These are phyloP conservation scores for Agelas oroides DNA, from an alignment of 37 sponge, comb jelly and placozoan species.

Conservation along the genomic window DNA sequence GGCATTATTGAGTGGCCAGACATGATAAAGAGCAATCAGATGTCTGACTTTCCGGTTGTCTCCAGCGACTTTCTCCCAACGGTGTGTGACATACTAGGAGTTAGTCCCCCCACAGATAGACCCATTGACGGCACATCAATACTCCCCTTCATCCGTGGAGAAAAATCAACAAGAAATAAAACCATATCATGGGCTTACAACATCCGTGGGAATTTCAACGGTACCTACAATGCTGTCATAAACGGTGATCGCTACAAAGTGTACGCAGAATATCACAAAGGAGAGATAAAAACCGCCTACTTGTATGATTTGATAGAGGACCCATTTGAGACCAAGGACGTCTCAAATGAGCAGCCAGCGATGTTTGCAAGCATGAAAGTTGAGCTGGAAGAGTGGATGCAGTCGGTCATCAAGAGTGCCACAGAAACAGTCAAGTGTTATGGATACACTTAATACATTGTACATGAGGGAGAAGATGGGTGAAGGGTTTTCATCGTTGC, in stretches of 20 bases:
- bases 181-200: slow-evolving; percentile 61
- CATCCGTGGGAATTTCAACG: slow-evolving; percentile 48
- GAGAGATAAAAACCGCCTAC: slow-evolving; percentile 13
- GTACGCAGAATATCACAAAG: slow-evolving; percentile 29
- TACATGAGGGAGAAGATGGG: too few relatives aligned
- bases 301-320: slow-evolving; percentile 56
- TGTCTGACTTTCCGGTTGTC: slow-evolving; percentile 50
- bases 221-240: slow-evolving; percentile 42
- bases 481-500: too few relatives aligned
- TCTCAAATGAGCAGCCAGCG: slow-evolving; percentile 1
- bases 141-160: slow-evolving; percentile 45
- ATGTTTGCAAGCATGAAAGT: not conserved
- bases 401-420: slow-evolving; percentile 56
- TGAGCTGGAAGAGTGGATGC: slow-evolving; percentile 44
- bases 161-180: slow-evolving; percentile 5
- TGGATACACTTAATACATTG: not conserved
- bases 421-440: slow-evolving; percentile 37
- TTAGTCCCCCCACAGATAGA: slow-evolving; percentile 22
- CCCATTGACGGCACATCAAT: slow-evolving; percentile 75
- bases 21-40: slow-evolving; percentile 34
- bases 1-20: slow-evolving; percentile 76
- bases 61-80: slow-evolving; percentile 69
- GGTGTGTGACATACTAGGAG: slow-evolving; percentile 55
- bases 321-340: slow-evolving; percentile 43
- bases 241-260: slow-evolving; percentile 53